phyloP scores from a whole-genome alignment of 1,140 invertebrate genomes.

The Trialeurodes vaporariorum region DNA sequence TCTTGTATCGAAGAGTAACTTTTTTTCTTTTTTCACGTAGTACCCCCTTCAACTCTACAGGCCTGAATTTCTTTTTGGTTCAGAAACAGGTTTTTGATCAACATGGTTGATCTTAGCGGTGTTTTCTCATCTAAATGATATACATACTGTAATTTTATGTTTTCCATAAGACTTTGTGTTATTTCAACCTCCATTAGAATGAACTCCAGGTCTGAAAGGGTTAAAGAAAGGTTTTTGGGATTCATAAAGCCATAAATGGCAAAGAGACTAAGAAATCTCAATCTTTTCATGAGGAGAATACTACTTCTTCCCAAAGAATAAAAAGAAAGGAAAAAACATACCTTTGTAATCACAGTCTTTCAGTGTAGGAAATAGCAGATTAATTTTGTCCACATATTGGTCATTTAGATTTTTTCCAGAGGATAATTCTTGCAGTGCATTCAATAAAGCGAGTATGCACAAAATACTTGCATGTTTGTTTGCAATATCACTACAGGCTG shows the following conservation, averaged over 20 bases:
- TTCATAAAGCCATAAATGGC: not conserved
- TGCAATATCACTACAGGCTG: constrained; percentile 50
- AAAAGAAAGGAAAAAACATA: constrained; percentile 21
- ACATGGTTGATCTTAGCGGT: too few relatives aligned
- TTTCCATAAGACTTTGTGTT: too few relatives aligned
- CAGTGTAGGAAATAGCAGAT: constrained; percentile 55
- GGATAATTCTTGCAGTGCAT: constrained; percentile 68
- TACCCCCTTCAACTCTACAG: too few relatives aligned
- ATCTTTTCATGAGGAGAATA: not conserved
- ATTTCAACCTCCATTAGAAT: too few relatives aligned
- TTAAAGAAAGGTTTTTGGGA: too few relatives aligned
- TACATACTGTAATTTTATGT: too few relatives aligned
- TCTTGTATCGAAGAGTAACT: too few relatives aligned
- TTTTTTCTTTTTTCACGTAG: too few relatives aligned
- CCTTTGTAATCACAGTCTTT: constrained; percentile 67
- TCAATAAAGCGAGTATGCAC: constrained; percentile 70
- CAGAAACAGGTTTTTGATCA: too few relatives aligned
- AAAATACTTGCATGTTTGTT: constrained; percentile 66
- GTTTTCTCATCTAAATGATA: too few relatives aligned
- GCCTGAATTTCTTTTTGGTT: too few relatives aligned
- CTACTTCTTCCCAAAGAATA: not conserved
- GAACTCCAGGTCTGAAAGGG: too few relatives aligned
- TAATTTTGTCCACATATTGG: constrained; percentile 47
- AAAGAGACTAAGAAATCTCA: not conserved
- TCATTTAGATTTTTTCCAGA: constrained; percentile 48